Evolutionary conservation across 2,888 invertebrate genomes (phyloP), one percentile per base, ranked within the genome.

Genomic region (Pyrrhia umbra): DNA sequence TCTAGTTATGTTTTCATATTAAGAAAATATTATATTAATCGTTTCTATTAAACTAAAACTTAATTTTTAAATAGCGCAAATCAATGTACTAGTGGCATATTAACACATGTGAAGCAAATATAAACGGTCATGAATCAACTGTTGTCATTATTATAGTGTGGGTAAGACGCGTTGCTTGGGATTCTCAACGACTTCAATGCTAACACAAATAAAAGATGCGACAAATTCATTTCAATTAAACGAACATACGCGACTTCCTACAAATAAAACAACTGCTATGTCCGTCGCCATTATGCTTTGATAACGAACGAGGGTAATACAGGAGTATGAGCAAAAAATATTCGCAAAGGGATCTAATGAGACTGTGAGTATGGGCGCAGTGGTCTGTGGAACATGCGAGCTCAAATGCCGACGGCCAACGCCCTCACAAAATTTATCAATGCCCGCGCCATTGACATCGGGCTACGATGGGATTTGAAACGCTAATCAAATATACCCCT

Each of bases 271-370:
- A 80, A 85, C 65, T 72, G 70, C 59, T 77, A 82, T 84, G 84
- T 88, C 85, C 85, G 84, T 85, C 78, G 80, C 84, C 85, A 85
- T 84, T 84, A 85, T 85, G 83, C 83, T 82, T 80, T 84, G 82
- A 88, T 88, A 88, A 85, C 77, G 80, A 86, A 84, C 84, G 80
- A 89, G 89, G 88, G 89, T 87, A 85, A 87, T 88, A 88, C 83
- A 79, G 78, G 69, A 86, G 85, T 79, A 85, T 76, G 83, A 91
- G 83, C 84, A 92, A 92, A 92, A 90, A 85, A 84, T 85, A 85
- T 82, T 85, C 66, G 85, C 84, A 76, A 81, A 87, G 87, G 89
- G 88, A 86, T 84, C 84, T 89, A 90, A 92, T 88, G 88, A 90
- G 88, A 87, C 85, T 79, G 84, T 88, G 83, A 77, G 85, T 85